Conservation (phyloP, 2,888 invertebrate species). For the Cataglyphis albicans region DNA sequence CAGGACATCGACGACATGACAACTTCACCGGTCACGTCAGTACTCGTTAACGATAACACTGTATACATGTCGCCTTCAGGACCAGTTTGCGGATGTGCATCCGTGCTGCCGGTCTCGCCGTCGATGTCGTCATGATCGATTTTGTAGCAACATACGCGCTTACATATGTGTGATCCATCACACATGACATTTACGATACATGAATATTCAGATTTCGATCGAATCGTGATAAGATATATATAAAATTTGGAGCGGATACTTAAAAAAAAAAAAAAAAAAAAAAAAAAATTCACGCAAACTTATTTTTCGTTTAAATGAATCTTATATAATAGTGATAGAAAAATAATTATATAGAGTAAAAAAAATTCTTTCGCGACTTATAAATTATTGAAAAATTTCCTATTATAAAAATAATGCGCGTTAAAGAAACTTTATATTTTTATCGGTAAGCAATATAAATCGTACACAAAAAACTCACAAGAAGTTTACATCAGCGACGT, state of each 20-base stretch:
- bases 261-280: too few species aligned
- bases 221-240: background rate
- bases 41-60: constrained; percentile 81
- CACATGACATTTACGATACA: background rate
- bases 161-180: background rate
- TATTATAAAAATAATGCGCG: background rate
- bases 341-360: too few species aligned
- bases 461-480: background rate
- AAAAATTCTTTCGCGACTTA: too few species aligned
- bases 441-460: constrained; percentile 1
- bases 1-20: constrained; percentile 76
- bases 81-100: constrained; percentile 35
- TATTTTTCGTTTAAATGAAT: background rate
- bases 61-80: constrained; percentile 35
- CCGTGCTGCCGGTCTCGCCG: constrained; percentile 23
- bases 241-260: background rate
- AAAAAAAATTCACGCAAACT: background rate
- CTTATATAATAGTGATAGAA: too few species aligned
- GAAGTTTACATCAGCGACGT: background rate
- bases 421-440: background rate
- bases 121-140: constrained; percentile 25
- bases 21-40: constrained; percentile 77
- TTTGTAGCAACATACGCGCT: background rate
- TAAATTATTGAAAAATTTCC: background rate
- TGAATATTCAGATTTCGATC: background rate